Base-by-base conservation (phyloP, 2,113 vertebrate species). In the Gnathonemus echidnorhynchus region DNA sequence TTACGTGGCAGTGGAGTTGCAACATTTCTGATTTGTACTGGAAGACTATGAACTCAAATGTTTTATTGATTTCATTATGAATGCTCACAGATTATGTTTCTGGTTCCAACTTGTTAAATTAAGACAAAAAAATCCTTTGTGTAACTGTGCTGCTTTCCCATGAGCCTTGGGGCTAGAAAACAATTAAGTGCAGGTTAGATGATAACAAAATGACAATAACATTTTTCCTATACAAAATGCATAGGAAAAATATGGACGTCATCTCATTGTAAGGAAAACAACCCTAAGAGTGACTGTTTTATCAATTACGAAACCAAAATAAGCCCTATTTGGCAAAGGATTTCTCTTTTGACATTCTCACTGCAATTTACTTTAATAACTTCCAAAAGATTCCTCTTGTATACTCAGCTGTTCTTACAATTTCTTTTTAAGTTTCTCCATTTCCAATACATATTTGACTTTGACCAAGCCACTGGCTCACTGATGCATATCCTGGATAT, bases 401-500 rank as follows among this genome's bases (percentile, higher is more conserved):
- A 95, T 96, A 95, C 95, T 96, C 96, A 96, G 96, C 95, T 96
- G 95, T 93, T 90, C 84, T 89, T 91, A 92, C 94, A 93, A 94
- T 91, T 92, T 92, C 89, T 58, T 93, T 94, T 94, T 95, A 96
- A 96, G 95, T 95, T 93, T 93, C 95, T 93, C 93, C 94, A 96
- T 95, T 88, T 88, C 95, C 94, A 95, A 95, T 93, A 95, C 95
- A 66, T 46, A 15, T 62, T 95, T 95, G 94, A 95, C 95, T 94
- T 94, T 95, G 94, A 95, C 93, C 90, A 92, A 91, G 91, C 91
- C 90, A 90, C 91, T 92, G 92, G 90, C 92, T 95, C 95, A 94
- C 93, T 94, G 93, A 93, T 94, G 92, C 88, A 94, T 95, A 95
- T 94, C 94, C 94, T 93, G 92, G 94, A 94, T 95, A 95, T 93